Conservation (phyloP, 2,797 vertebrate species). For the Chaetophractus vellerosus region DNA sequence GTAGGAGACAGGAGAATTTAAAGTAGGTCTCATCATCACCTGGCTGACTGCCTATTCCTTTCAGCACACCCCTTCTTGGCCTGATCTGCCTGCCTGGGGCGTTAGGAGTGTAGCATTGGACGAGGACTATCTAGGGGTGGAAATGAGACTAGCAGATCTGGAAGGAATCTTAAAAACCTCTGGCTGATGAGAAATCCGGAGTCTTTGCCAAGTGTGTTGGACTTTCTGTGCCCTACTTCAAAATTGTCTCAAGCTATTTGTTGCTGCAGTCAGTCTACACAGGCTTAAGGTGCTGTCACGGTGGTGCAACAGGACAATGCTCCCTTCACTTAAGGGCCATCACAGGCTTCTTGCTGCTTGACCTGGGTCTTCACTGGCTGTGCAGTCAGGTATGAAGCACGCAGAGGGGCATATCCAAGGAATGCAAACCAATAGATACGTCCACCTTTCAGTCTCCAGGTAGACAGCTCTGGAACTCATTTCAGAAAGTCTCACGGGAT, state of each 20-base stretch:
- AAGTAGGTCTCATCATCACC: too few species aligned
- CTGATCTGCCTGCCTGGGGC: background rate
- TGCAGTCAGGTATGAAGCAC: rapidly evolving
- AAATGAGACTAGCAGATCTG: background rate
- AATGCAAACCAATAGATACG: background rate
- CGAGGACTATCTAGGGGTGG: background rate
- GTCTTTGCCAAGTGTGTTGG: background rate
- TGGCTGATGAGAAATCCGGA: background rate
- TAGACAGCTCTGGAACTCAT: background rate
- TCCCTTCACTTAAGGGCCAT: too few species aligned
- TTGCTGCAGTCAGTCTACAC: background rate
- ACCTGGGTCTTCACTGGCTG: background rate
- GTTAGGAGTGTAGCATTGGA: background rate
- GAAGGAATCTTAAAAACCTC: background rate
- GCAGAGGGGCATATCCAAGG: background rate
- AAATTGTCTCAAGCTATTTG: background rate
- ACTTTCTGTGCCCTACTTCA: background rate
- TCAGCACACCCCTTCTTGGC: background rate
- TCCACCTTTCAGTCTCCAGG: background rate
- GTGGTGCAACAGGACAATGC: too few species aligned
- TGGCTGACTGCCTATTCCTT: background rate
- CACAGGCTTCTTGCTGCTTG: background rate
- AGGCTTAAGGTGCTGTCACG: rapidly evolving
- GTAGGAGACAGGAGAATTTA: background rate
- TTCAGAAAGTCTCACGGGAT: background rate